Evolutionary conservation across 2,113 vertebrate genomes (phyloP), one percentile per base, ranked within the genome.

Genomic region (Astatotilapia flaviijosephi): DNA sequence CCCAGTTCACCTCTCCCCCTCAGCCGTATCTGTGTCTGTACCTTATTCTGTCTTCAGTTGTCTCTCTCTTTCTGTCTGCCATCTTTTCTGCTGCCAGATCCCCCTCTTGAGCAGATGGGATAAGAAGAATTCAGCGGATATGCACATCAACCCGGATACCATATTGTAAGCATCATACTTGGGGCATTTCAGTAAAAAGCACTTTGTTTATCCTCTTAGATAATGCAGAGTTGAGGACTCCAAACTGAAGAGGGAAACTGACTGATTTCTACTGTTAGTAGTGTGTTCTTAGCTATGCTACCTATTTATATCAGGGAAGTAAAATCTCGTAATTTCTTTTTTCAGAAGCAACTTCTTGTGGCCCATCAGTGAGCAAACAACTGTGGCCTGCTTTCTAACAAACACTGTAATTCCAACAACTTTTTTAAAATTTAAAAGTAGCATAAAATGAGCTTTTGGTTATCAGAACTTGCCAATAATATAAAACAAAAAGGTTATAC

Each of bases 1-100:
- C 92, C 92, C 91, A 95, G 90, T 94, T 93, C 94, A 93, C 92
- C 92, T 91, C 92, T 92, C 65, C 85, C 93, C 85, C 79, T 88
- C 86, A 92, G 93, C 86, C 31, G 17, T 93, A 88, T 93, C 68
- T 93, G 85, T 91, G 77, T 83, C 86, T 28, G 54, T 93, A 90
- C 87, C 68, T 89, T 80, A 81, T 88, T 89, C 77, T 83, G 70
- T 87, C 89, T 93, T 82, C 83, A 86, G 73, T 91, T 82, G 80
- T 92, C 91, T 89, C 86, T 65, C 45, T 83, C 80, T 89, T 23
- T 90, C 79, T 75, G 53, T 91, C 62, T 62, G 26, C 5, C 54
- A 79, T 90, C 26, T 88, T 68, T 89, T 83, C 81, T 15, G 28
- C 60, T 84, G 79, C 83, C 87, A 90, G 73, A 91, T 83, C 56